These are phyloP conservation scores for Cheilosia soror DNA, from an alignment of 2,888 invertebrate species.

Conservation along the genomic window DNA sequence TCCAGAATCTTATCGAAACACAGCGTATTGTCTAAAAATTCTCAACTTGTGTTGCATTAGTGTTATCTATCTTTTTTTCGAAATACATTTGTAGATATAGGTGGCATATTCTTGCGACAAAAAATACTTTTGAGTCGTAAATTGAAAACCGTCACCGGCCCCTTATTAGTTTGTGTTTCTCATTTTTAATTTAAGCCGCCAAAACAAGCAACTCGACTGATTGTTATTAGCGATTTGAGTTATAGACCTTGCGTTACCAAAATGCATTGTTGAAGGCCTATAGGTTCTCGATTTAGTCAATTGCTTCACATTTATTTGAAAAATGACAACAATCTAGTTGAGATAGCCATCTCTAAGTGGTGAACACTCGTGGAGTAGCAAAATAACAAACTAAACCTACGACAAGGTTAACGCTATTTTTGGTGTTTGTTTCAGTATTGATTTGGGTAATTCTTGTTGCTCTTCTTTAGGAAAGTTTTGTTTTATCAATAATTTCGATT, in stretches of 20 bases:
- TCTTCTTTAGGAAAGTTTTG: constrained; percentile 26
- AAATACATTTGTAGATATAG: neutral
- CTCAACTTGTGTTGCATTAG: constrained; percentile 1
- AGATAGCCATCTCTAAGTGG: constrained; percentile 10
- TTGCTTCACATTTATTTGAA: constrained; percentile 5
- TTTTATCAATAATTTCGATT: constrained; percentile 66
- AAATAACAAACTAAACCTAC: constrained; percentile 49
- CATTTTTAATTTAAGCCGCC: constrained; percentile 1
- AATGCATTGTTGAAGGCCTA: constrained; percentile 37
- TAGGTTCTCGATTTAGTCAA: constrained; percentile 1
- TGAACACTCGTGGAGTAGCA: constrained; percentile 12
- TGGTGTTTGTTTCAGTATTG: constrained; percentile 26
- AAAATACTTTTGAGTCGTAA: constrained; percentile 7
- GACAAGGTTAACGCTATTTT: constrained; percentile 37
- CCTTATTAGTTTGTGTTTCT: neutral
- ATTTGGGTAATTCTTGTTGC: constrained; percentile 13
- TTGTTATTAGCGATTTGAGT: constrained; percentile 17
- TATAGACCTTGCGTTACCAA: constrained; percentile 42
- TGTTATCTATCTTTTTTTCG: constrained; percentile 12
- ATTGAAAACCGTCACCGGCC: neutral
- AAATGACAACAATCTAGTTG: constrained; percentile 34
- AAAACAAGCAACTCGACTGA: neutral
- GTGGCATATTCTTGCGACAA: neutral
- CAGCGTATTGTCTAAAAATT: constrained; percentile 11
- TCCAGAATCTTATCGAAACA: constrained; percentile 15